phyloP scores from a whole-genome alignment of 2,113 vertebrate species.

The Lepus timidus region DNA sequence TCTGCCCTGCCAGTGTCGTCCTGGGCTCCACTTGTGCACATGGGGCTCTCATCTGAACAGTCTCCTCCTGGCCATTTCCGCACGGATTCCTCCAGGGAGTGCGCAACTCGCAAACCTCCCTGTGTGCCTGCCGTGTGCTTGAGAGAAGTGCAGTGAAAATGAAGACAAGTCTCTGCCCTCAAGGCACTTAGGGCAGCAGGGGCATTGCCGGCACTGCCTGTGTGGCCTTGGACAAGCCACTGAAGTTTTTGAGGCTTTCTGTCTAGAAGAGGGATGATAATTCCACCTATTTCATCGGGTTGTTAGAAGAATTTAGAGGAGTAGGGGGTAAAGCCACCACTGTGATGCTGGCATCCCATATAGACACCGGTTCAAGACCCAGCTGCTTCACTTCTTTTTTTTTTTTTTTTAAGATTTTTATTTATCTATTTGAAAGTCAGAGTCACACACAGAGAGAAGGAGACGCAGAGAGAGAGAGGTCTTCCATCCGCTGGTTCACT shows the following conservation, averaged over 20 bases:
- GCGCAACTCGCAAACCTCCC: not conserved
- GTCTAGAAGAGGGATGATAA: not conserved
- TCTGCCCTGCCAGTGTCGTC: not conserved
- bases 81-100: not conserved
- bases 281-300: not conserved
- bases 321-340: no score
- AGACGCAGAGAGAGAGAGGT: no score
- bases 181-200: not conserved
- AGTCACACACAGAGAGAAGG: no score
- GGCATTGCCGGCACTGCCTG: not conserved
- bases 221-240: not conserved
- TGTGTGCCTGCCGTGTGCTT: not conserved
- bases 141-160: not conserved
- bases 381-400: no score
- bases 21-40: not conserved
- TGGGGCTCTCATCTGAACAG: not conserved
- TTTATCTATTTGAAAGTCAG: no score
- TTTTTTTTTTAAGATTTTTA: no score
- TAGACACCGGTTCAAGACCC: no score
- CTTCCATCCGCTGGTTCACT: no score
- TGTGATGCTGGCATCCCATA: no score
- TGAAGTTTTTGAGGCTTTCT: not conserved
- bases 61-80: not conserved
- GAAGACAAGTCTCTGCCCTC: accelerated
- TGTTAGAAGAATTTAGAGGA: not conserved